A percentile compares a stretch with the other conserved stretches of the same genome.
These are phyloP conservation scores for Epinotia demarniana DNA, from an alignment of 2,888 invertebrate genomes.

Conservation along the genomic window DNA sequence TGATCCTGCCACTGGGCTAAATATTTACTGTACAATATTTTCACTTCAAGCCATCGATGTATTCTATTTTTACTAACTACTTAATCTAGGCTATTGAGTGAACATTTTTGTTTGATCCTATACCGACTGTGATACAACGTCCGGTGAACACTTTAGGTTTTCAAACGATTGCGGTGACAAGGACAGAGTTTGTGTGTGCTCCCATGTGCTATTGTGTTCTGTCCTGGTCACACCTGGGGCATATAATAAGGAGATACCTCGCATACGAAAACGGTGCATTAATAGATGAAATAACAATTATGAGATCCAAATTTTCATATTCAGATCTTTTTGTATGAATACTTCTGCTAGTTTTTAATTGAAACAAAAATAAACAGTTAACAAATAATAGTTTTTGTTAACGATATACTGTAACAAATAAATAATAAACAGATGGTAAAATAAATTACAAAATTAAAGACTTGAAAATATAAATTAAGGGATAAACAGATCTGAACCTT, in stretches of 20 bases:
- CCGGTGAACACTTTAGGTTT: slow-evolving; percentile 56
- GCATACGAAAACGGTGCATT: not conserved
- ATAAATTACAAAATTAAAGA: not conserved
- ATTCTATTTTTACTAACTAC: slow-evolving; percentile 50
- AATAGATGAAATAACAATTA: too few relatives aligned
- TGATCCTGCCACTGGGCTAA: not conserved
- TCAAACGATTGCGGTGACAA: not conserved
- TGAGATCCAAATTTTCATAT: too few relatives aligned
- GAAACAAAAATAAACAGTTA: not conserved
- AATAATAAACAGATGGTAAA: too few relatives aligned
- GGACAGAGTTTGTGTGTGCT: not conserved
- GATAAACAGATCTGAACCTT: not conserved
- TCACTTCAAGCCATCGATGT: slow-evolving; percentile 11
- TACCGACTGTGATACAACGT: slow-evolving; percentile 52
- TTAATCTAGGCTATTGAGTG: slow-evolving; percentile 56
- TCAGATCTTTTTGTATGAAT: too few relatives aligned
- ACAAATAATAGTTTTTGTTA: not conserved
- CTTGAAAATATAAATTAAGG: not conserved
- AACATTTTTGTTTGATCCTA: slow-evolving; percentile 50
- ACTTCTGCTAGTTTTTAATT: too few relatives aligned
- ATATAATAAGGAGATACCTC: not conserved
- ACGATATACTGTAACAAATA: not conserved
- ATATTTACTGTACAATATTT: slow-evolving; percentile 15
- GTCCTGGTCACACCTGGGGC: not conserved
- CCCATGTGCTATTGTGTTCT: not conserved